These are phyloP conservation scores for Neosalanx taihuensis DNA, from an alignment of 2,797 vertebrate genomes.

Conservation along the genomic window DNA sequence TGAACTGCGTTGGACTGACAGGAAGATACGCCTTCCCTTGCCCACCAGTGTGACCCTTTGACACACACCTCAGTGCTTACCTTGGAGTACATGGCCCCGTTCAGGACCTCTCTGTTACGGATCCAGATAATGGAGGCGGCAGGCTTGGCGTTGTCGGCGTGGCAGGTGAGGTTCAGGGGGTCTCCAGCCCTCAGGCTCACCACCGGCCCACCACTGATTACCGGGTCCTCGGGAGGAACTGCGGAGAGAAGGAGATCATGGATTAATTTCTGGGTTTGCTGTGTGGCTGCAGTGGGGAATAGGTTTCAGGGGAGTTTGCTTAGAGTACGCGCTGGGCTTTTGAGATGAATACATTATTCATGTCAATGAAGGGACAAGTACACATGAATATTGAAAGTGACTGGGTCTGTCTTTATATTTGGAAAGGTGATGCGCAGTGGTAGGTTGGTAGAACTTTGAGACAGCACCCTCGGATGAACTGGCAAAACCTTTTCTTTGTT, in stretches of 20 bases:
- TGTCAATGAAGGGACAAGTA: neutral
- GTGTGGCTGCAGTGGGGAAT: neutral
- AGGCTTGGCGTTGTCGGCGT: constrained; percentile 94
- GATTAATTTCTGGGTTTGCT: neutral
- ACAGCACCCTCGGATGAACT: too few relatives aligned
- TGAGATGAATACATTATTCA: too few relatives aligned
- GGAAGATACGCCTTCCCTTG: too few relatives aligned
- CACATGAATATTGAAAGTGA: neutral
- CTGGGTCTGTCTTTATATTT: constrained; percentile 8
- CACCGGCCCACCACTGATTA: constrained; percentile 90
- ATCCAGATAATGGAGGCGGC: constrained; percentile 97
- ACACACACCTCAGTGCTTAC: constrained; percentile 78
- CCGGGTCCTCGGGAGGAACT: constrained; percentile 95
- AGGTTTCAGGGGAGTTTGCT: too few relatives aligned
- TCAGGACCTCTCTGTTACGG: constrained; percentile 89
- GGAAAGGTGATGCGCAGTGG: neutral
- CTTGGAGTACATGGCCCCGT: constrained; percentile 96
- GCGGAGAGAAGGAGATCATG: constrained; percentile 9
- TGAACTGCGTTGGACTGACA: too few relatives aligned
- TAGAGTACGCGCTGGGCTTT: too few relatives aligned
- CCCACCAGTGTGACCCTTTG: constrained; percentile 36
- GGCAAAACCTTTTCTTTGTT: too few relatives aligned
- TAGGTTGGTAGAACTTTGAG: too few relatives aligned
- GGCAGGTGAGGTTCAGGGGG: constrained; percentile 94
- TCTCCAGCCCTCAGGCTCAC: constrained; percentile 93